These are phyloP conservation scores for Amphiprion clarkii DNA, from an alignment of 2,797 vertebrate species.

Conservation along the genomic window DNA sequence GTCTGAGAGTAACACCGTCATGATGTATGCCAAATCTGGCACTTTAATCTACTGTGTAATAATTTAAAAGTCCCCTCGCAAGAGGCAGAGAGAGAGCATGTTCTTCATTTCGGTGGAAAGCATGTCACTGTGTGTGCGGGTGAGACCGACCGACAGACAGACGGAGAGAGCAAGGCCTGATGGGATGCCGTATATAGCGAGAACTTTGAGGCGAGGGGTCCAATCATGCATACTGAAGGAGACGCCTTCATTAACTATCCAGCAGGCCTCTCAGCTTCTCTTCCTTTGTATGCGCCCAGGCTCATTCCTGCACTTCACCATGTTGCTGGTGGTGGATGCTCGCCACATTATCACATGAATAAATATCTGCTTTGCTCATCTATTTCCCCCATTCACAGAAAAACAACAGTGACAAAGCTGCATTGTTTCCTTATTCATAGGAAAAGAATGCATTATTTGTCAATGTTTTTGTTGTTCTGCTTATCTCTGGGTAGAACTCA, in stretches of 20 bases:
- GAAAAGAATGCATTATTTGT: neutral
- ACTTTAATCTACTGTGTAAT: constrained; percentile 54
- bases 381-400: neutral
- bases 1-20: constrained; percentile 23
- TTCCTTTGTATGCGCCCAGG: constrained; percentile 12
- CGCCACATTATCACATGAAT: constrained; percentile 8
- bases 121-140: constrained; percentile 18
- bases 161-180: constrained; percentile 39
- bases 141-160: constrained; percentile 26
- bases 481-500: neutral
- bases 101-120: constrained; percentile 22
- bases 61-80: constrained; percentile 51
- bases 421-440: neutral
- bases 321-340: neutral
- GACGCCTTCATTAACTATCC: constrained; percentile 63
- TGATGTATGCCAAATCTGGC: constrained; percentile 41
- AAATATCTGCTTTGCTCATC: neutral
- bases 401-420: neutral
- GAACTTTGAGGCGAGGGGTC: constrained; percentile 34
- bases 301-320: constrained; percentile 11
- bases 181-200: constrained; percentile 45
- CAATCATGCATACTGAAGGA: constrained; percentile 57
- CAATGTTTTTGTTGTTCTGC: neutral
- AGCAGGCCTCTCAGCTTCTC: constrained; percentile 30
- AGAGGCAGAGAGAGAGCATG: constrained; percentile 10